phyloP scores from a whole-genome alignment of 2,888 invertebrate species.

The Erebia palarica region DNA sequence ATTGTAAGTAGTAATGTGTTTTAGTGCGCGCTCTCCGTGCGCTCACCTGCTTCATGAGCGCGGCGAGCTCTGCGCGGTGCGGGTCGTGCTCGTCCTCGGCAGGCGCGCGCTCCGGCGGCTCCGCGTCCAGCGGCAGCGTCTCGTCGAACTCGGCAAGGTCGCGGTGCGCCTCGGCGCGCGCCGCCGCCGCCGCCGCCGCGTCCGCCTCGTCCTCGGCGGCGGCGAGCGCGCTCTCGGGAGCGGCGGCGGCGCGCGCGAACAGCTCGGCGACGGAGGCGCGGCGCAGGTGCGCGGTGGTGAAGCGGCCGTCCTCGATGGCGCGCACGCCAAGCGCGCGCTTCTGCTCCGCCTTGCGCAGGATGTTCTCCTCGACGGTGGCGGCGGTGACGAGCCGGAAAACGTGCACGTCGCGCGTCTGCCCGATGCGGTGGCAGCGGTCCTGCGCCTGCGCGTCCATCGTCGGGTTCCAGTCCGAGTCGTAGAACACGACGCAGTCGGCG shows the following conservation, averaged over 20 bases:
- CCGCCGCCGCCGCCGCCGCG: conserved; percentile 93
- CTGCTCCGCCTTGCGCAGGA: conserved; percentile 98
- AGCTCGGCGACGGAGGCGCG: conserved; percentile 47
- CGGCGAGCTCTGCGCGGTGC: conserved; percentile 39
- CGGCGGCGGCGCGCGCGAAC: conserved; percentile 91
- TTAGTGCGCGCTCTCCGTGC: not conserved
- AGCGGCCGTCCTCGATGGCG: conserved; percentile 99
- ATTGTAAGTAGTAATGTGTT: no score
- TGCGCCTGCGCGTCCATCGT: conserved; percentile 98
- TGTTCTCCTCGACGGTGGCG: conserved; percentile 99
- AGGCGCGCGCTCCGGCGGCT: conserved; percentile 73
- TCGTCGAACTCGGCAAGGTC: conserved; percentile 98
- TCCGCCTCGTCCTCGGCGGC: conserved; percentile 91
- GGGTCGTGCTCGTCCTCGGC: not conserved
- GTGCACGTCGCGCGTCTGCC: conserved; percentile 99
- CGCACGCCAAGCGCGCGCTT: conserved; percentile 97
- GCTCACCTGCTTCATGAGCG: conserved; percentile 45
- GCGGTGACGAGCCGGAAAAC: conserved; percentile 98
- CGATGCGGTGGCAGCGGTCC: conserved; percentile 98
- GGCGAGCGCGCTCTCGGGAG: conserved; percentile 96
- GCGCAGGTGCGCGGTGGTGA: conserved; percentile 98
- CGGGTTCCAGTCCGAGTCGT: conserved; percentile 99
- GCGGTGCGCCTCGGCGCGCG: conserved; percentile 93
- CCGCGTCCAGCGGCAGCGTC: conserved; percentile 92
- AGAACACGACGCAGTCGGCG: conserved; percentile 99